Conservation (phyloP, 2,797 vertebrate genomes). For the Dallia pectoralis region DNA sequence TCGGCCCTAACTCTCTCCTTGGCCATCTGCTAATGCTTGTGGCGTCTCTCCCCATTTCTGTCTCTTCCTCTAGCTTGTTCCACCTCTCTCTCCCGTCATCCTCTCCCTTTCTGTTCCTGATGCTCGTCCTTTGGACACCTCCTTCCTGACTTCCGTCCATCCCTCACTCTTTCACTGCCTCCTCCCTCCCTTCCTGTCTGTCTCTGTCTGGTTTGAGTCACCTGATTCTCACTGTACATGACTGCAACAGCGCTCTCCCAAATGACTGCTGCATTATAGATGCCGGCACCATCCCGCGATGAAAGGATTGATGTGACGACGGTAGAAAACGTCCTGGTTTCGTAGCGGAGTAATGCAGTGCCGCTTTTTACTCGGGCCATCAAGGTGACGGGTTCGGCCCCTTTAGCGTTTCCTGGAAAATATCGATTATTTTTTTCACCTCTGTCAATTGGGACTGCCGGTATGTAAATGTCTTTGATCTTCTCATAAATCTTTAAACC, state of each 20-base stretch:
- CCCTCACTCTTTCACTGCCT: background rate
- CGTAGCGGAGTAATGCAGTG: background rate
- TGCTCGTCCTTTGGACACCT: background rate
- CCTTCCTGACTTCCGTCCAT: background rate
- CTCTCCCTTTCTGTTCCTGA: background rate
- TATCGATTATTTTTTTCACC: background rate
- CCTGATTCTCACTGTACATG: conserved; percentile 23
- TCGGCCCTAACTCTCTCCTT: conserved; percentile 38
- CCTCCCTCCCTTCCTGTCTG: background rate
- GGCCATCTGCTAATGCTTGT: conserved; percentile 68
- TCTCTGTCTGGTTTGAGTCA: conserved; percentile 14
- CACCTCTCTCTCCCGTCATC: conserved; percentile 8
- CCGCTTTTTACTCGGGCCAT: background rate
- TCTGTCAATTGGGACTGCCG: conserved; percentile 9
- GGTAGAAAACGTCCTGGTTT: background rate
- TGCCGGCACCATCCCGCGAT: conserved; percentile 18
- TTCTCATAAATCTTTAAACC: conserved; percentile 14
- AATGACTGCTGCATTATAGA: conserved; percentile 28
- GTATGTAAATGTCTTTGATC: conserved; percentile 16
- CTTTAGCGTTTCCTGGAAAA: background rate
- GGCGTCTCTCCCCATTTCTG: conserved; percentile 45
- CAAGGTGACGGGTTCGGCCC: background rate
- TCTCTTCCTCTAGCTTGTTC: conserved; percentile 2
- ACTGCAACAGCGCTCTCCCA: conserved; percentile 24
- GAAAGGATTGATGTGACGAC: conserved; percentile 3